These are phyloP conservation scores for Furnarius figulus DNA, from an alignment of 2,113 vertebrate species.

Conservation along the genomic window DNA sequence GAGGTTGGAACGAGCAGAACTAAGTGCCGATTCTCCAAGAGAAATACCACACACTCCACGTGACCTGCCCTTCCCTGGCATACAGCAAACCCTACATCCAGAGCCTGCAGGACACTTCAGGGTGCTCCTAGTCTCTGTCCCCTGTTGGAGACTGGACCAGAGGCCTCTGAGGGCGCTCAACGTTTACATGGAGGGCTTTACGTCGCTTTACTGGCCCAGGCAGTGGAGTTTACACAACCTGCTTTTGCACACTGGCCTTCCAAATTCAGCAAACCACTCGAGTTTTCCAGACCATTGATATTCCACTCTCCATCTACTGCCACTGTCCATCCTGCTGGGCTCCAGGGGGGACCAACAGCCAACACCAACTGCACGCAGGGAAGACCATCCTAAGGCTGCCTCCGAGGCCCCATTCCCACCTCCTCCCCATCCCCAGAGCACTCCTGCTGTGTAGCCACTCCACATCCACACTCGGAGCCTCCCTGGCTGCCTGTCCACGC, in stretches of 20 bases:
- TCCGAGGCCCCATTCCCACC: not conserved
- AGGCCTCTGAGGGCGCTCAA: too few relatives aligned
- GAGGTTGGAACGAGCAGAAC: conserved; percentile 47
- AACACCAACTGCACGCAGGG: not conserved
- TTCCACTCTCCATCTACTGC: not conserved
- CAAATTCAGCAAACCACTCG: not conserved
- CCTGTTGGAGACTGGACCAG: too few relatives aligned
- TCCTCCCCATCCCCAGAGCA: not conserved
- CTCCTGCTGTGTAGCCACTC: not conserved
- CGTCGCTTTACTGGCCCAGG: not conserved
- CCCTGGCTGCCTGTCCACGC: not conserved
- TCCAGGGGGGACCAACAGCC: not conserved
- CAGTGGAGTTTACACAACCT: not conserved
- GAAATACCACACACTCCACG: conserved; percentile 64
- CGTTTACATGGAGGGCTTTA: not conserved
- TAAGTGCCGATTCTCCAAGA: conserved; percentile 70
- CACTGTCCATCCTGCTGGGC: not conserved
- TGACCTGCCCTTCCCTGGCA: conserved; percentile 50
- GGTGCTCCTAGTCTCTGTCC: too few relatives aligned
- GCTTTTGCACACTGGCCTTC: not conserved
- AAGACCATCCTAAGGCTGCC: not conserved
- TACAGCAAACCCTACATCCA: conserved; percentile 46
- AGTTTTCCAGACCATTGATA: not conserved
- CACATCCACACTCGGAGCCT: not conserved
- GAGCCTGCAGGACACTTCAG: not conserved